Evolutionary conservation across 2,888 invertebrate genomes (phyloP).

Genomic region (Pedicia rivosa): DNA sequence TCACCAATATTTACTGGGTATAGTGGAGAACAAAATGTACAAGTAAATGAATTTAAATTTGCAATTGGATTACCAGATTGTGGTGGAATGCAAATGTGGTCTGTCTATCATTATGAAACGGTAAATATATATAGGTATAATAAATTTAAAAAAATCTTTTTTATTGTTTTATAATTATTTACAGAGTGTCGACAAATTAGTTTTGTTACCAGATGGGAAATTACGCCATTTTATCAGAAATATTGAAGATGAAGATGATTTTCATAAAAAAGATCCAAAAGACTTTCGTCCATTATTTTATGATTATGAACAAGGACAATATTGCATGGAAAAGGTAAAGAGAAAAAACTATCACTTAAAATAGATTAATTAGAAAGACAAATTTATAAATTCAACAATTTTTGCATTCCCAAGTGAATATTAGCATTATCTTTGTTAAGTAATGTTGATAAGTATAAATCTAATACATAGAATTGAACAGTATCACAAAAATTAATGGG

Average conservation of each 20-base stretch:
- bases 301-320: constrained; percentile 58
- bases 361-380: neutral
- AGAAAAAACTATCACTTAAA: constrained; percentile 12
- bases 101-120: constrained; percentile 42
- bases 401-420: no score
- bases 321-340: constrained; percentile 64
- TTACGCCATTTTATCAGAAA: constrained; percentile 57
- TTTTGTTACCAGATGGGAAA: constrained; percentile 50
- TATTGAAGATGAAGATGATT: constrained; percentile 31
- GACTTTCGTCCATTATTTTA: constrained; percentile 36
- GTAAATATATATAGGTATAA: neutral
- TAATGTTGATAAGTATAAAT: no score
- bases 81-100: constrained; percentile 49
- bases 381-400: no score
- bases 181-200: constrained; percentile 35
- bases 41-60: constrained; percentile 39
- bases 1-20: constrained; percentile 46
- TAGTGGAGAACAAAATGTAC: constrained; percentile 38
- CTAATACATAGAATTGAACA: no score
- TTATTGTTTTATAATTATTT: constrained; percentile 14
- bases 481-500: no score
- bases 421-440: no score
- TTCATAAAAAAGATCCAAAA: constrained; percentile 26
- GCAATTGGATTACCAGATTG: constrained; percentile 52
- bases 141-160: no score